Evolutionary conservation across 2,888 invertebrate genomes (phyloP).

Genomic region (Caenorhabditis angaria): DNA sequence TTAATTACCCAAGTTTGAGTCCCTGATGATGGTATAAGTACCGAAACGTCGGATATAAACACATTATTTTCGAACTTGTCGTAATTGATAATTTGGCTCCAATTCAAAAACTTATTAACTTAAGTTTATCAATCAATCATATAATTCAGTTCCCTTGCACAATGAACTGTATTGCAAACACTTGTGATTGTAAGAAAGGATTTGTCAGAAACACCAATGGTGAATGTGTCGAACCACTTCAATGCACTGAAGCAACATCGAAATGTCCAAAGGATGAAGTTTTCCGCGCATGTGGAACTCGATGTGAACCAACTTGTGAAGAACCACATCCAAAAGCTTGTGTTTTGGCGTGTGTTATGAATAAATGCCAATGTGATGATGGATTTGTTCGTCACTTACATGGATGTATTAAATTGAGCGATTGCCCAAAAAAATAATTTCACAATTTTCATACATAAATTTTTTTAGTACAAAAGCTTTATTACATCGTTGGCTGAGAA

Average conservation of each 20-base stretch:
- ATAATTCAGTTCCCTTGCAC: slow-evolving; percentile 26
- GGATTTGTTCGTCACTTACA: slow-evolving; percentile 23
- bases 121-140: not conserved
- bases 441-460: not conserved
- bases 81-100: too few species aligned
- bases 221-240: slow-evolving; percentile 14
- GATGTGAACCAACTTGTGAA: slow-evolving; percentile 31
- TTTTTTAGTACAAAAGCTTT: not conserved
- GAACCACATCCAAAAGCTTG: slow-evolving; percentile 20
- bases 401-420: slow-evolving; percentile 16
- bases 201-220: slow-evolving; percentile 22
- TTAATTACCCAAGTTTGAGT: too few species aligned
- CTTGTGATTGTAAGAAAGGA: slow-evolving; percentile 32
- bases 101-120: too few species aligned
- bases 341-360: slow-evolving; percentile 25
- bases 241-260: not conserved
- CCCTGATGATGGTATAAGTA: too few species aligned
- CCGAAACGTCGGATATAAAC: too few species aligned
- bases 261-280: slow-evolving; percentile 25
- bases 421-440: slow-evolving; percentile 22
- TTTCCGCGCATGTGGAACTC: slow-evolving; percentile 29
- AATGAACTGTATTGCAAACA: slow-evolving; percentile 23
- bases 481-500: not conserved
- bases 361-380: slow-evolving; percentile 24
- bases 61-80: too few species aligned